Conservation (phyloP, 2,888 invertebrate genomes). For the Camponotus fellah region DNA sequence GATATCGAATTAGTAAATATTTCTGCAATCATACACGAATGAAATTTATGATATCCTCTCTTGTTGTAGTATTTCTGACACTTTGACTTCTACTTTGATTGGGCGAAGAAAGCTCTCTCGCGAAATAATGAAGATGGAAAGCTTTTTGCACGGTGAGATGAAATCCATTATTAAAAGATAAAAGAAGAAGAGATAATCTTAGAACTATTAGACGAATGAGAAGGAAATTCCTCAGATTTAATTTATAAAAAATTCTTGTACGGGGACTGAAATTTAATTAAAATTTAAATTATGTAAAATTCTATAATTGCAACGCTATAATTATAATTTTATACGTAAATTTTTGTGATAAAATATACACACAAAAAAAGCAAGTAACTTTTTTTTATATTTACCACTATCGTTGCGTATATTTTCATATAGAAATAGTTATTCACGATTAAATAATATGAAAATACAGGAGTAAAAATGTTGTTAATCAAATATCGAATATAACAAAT, state of each 20-base stretch:
- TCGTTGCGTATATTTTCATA: not conserved
- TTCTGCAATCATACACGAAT: slow-evolving; percentile 14
- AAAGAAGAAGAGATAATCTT: not conserved
- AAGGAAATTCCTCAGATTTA: not conserved
- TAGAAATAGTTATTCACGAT: not conserved
- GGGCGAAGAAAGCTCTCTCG: not conserved
- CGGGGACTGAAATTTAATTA: not conserved
- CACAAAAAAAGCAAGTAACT: not conserved
- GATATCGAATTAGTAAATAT: slow-evolving; percentile 8
- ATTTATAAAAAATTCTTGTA: not conserved
- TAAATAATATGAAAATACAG: not conserved
- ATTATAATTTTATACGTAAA: not conserved
- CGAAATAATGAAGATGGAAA: not conserved
- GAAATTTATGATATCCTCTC: not conserved
- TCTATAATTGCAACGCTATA: not conserved
- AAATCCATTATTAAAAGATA: not conserved
- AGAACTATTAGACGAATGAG: not conserved
- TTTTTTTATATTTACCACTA: not conserved
- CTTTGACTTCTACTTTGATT: not conserved
- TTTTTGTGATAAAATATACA: not conserved
- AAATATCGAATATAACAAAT: not conserved
- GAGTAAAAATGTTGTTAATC: not conserved
- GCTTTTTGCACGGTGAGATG: not conserved
- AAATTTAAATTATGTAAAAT: not conserved
- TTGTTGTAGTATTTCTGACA: not conserved